Evolutionary conservation across 2,113 vertebrate species (phyloP).

Genomic region (Accipiter cooperii): DNA sequence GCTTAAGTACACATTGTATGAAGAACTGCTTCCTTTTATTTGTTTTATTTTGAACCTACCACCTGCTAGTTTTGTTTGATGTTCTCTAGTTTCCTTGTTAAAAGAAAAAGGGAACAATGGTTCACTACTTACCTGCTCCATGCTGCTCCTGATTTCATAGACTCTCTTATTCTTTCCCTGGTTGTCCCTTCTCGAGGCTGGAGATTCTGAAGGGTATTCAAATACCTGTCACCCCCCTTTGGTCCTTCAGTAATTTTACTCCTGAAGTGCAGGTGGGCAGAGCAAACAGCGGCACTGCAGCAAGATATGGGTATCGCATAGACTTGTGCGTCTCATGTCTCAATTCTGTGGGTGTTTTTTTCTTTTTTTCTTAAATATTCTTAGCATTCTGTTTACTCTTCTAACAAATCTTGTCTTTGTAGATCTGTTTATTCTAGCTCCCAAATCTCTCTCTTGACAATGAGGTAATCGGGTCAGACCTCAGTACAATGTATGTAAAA

Average conservation of each 20-base stretch:
- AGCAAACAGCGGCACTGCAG: neutral
- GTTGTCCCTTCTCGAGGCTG: neutral
- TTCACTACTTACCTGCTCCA: neutral
- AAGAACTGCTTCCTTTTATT: constrained; percentile 62
- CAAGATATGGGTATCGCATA: neutral
- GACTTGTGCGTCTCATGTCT: neutral
- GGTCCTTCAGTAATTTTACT: neutral
- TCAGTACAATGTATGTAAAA: neutral
- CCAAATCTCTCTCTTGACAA: neutral
- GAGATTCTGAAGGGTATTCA: neutral
- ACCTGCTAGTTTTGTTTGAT: constrained; percentile 66
- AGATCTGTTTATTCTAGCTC: neutral
- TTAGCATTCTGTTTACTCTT: neutral
- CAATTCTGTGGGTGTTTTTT: neutral
- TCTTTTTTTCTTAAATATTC: neutral
- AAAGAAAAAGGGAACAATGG: constrained; percentile 5
- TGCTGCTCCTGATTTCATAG: neutral
- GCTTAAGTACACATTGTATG: constrained; percentile 54
- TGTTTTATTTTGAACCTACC: constrained; percentile 63
- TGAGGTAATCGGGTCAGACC: neutral
- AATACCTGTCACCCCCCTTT: neutral
- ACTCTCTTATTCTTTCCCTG: neutral
- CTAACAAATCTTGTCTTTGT: neutral
- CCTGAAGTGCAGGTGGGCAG: neutral
- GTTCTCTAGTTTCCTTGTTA: constrained; percentile 60